A percentile compares a stretch with the other conserved stretches of the same genome.
These are phyloP conservation scores for Callocephalon fimbriatum DNA, from an alignment of 2,113 vertebrate species.

Conservation along the genomic window DNA sequence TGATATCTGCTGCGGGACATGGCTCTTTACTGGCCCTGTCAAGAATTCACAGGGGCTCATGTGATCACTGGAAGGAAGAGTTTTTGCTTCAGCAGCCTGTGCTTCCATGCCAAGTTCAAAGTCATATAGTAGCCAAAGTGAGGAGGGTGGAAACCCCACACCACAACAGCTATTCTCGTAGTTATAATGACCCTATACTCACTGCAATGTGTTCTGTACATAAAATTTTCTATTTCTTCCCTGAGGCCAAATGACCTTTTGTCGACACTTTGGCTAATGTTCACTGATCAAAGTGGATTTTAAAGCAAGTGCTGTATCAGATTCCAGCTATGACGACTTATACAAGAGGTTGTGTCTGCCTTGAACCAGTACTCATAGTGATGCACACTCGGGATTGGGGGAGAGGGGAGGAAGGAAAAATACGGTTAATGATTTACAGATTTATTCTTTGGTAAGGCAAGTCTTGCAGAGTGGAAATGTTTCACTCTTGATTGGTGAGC, in stretches of 20 bases:
- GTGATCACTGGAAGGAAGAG: constrained; percentile 47
- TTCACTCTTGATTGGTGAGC: neutral
- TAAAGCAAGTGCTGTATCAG: constrained; percentile 55
- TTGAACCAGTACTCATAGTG: neutral
- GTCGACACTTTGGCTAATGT: constrained; percentile 46
- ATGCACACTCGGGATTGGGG: neutral
- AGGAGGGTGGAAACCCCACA: neutral
- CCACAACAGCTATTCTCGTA: neutral
- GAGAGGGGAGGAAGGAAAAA: neutral
- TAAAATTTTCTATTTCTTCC: constrained; percentile 40
- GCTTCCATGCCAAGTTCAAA: constrained; percentile 53
- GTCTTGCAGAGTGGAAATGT: constrained; percentile 6
- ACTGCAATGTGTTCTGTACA: constrained; percentile 10
- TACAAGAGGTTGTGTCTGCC: neutral
- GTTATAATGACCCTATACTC: constrained; percentile 25
- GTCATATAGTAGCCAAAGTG: neutral
- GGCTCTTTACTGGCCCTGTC: neutral
- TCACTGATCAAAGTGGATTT: constrained; percentile 73
- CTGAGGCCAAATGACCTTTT: constrained; percentile 49
- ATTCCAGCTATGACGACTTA: constrained; percentile 3
- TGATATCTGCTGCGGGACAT: constrained; percentile 27
- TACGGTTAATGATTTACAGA: constrained; percentile 33
- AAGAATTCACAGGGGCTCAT: constrained; percentile 38
- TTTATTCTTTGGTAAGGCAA: neutral
- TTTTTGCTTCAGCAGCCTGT: constrained; percentile 2